phyloP scores from a whole-genome alignment of 2,797 vertebrate species.

The Miichthys miiuy region DNA sequence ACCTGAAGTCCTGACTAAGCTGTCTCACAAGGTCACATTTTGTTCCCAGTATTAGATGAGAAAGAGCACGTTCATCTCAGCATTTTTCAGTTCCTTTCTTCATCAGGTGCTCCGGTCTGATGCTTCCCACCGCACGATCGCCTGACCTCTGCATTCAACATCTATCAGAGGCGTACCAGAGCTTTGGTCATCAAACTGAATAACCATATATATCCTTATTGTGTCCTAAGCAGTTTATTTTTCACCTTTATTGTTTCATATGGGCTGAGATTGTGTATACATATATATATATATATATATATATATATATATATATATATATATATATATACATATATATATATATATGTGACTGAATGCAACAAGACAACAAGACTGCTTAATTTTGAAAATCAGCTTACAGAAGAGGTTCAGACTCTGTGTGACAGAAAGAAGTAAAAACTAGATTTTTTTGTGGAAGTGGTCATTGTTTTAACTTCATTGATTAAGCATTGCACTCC shows the following conservation, averaged over 20 bases:
- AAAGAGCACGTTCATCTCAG: background rate
- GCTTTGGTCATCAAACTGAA: background rate
- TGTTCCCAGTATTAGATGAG: background rate
- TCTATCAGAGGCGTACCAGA: background rate
- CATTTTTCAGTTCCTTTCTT: slow-evolving; percentile 55
- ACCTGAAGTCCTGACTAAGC: slow-evolving; percentile 22
- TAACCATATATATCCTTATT: slow-evolving; percentile 14
- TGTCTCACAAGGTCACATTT: slow-evolving; percentile 16
- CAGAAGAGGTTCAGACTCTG: background rate
- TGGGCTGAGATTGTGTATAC: background rate
- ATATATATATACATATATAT: background rate
- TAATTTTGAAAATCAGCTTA: background rate
- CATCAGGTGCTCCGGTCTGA: background rate
- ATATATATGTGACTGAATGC: background rate
- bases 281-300: no score
- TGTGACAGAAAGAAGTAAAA: background rate
- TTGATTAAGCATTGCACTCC: no score
- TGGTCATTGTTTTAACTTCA: background rate
- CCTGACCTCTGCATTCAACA: background rate
- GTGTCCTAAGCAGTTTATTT: background rate
- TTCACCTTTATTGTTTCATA: slow-evolving; percentile 13
- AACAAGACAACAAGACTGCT: background rate
- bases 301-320: no score
- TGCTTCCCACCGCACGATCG: fast-evolving
- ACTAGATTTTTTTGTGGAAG: background rate